These are phyloP conservation scores for Archilochus colubris DNA, from an alignment of 2,113 vertebrate genomes.

Conservation along the genomic window DNA sequence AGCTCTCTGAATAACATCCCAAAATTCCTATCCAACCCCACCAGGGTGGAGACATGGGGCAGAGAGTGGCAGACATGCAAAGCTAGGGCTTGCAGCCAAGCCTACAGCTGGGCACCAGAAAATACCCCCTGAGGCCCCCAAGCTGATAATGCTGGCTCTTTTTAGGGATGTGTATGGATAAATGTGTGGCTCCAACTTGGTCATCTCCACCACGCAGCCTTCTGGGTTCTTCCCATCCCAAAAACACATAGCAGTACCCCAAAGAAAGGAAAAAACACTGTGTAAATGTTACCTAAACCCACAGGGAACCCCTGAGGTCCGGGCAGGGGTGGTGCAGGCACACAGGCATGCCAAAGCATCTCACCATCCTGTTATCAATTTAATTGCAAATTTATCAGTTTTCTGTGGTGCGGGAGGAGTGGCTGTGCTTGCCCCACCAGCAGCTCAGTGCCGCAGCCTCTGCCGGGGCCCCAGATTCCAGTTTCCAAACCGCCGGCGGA, in stretches of 20 bases:
- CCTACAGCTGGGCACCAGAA: fast-evolving
- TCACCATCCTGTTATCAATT: fast-evolving
- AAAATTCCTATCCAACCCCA: fast-evolving
- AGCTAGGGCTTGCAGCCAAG: not conserved
- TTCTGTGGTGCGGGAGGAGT: fast-evolving
- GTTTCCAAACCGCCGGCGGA: not conserved
- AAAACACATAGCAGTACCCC: fast-evolving
- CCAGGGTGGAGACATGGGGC: fast-evolving
- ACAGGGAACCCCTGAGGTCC: fast-evolving
- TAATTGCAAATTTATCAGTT: not conserved
- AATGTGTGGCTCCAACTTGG: not conserved
- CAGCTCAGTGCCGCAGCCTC: not conserved
- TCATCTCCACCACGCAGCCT: not conserved
- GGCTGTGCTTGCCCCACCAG: fast-evolving
- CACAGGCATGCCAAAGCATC: not conserved
- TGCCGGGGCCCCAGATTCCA: not conserved
- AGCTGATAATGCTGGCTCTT: not conserved
- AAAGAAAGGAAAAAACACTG: not conserved
- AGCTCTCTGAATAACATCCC: not conserved
- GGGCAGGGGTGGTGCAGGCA: fast-evolving
- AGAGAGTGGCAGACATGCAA: fast-evolving
- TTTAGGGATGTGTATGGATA: not conserved
- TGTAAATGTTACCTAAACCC: not conserved
- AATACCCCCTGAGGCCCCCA: fast-evolving
- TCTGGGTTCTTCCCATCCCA: not conserved